Base-by-base conservation (phyloP, 2,888 invertebrate species). In the Eumacrocentrus americanus region DNA sequence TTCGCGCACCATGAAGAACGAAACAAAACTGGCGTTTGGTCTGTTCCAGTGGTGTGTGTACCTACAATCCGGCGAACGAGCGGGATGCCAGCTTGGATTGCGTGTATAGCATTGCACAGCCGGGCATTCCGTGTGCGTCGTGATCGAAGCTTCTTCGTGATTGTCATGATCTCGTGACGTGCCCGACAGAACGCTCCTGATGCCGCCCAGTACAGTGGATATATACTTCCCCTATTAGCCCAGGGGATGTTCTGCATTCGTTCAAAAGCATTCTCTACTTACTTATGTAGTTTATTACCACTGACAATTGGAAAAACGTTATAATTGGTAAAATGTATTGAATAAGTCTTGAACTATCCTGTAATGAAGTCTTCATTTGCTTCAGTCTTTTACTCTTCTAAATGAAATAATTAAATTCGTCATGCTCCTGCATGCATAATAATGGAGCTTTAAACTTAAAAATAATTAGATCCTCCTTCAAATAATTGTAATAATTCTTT, bases 11-110 rank as follows among this genome's bases (percentile, higher is more conserved):
- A 51, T 55, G 66, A 65, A 59, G 62, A 68, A 60, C 68, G 63
- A 66, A 65, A 67, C 65, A 66, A 69, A 68, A 69, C 69, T 69
- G 69, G 64, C 65, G 65, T 67, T 66, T 65, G 63, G 63, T 62
- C 63, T 67, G 66, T 69, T 61, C 58, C 60, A 65, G 60, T 61
- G 54, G 64, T 64, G 46, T 59, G n/a, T n/a, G 54, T 63, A 63
- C 56, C 65, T 58, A 64, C 64, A 65, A 67, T 67, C 60, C 60
- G 60, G 65, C 62, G 63, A 62, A 64, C 64, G 56, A 52, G 54
- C 58, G 50, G 61, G 63, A 60, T 65, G 66, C 62, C 67, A 57
- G 59, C 42, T 63, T 54, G 67, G 68, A 69, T 69, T 68, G 69
- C 69, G 69, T 69, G 63, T 60, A 58, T 62, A 67, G 64, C 53